phyloP scores from a whole-genome alignment of 2,113 vertebrate species.

The Sula dactylatra region DNA sequence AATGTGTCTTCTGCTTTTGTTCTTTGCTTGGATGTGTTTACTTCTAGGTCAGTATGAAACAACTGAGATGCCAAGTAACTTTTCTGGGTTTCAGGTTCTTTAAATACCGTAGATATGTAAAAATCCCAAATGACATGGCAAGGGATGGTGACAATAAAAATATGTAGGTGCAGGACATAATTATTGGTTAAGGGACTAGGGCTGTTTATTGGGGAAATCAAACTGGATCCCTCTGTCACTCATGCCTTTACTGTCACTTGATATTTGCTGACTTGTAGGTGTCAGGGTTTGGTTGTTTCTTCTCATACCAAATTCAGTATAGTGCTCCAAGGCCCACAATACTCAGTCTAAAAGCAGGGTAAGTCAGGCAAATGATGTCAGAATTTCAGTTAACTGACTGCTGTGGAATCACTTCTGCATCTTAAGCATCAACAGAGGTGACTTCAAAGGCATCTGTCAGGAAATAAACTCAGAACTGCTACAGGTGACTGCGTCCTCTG shows the following conservation, averaged over 20 bases:
- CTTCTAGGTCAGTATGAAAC: not conserved
- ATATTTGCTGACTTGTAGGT: not conserved
- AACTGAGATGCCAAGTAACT: not conserved
- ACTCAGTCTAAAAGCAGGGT: not conserved
- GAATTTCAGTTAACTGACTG: not conserved
- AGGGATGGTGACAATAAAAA: not conserved
- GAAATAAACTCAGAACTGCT: not conserved
- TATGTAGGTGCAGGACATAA: not conserved
- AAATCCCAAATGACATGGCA: not conserved
- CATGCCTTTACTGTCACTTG: not conserved
- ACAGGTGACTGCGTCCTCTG: not conserved
- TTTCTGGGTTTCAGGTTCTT: not conserved
- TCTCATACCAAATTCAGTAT: not conserved
- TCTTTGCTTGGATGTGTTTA: not conserved
- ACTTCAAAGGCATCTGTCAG: not conserved
- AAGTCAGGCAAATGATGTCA: not conserved
- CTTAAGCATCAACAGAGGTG: not conserved
- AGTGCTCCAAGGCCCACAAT: not conserved
- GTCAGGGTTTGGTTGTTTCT: not conserved
- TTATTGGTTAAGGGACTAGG: not conserved
- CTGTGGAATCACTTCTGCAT: not conserved
- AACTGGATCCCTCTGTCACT: not conserved
- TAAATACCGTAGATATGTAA: not conserved
- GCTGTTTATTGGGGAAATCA: not conserved
- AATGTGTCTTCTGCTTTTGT: not conserved